Percentiles rank a stretch among this genome's conserved stretches.
phyloP scores from a whole-genome alignment of 1,140 invertebrate species.

The Calosoma granatense region DNA sequence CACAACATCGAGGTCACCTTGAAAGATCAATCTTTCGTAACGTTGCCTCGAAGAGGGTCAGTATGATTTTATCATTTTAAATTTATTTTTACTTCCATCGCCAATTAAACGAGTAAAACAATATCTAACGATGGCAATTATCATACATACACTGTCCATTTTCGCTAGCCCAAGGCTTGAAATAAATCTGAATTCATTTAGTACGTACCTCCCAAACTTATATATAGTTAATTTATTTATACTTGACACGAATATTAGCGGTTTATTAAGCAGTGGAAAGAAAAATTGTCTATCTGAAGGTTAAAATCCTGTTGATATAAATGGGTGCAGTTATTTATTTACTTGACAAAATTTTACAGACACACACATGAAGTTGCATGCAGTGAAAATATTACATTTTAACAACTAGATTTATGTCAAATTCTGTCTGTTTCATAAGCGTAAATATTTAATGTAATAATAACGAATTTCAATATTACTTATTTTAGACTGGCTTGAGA shows the following conservation, averaged over 20 bases:
- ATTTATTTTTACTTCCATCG: not conserved
- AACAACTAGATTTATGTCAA: too few relatives aligned
- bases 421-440: too few relatives aligned
- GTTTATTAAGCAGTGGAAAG: not conserved
- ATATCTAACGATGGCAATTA: not conserved
- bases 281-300: not conserved
- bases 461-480: too few relatives aligned
- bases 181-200: not conserved
- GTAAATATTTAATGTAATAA: too few relatives aligned
- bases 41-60: not conserved
- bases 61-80: not conserved
- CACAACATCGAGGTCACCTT: not conserved
- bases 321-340: constrained; percentile 12
- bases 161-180: not conserved
- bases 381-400: too few relatives aligned
- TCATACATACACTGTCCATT: not conserved
- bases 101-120: not conserved
- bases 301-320: constrained; percentile 11
- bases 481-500: too few relatives aligned
- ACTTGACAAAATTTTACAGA: not conserved
- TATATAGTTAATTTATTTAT: not conserved
- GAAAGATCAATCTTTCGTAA: not conserved
- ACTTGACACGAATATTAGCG: not conserved
- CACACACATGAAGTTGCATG: too few relatives aligned
- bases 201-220: not conserved